Evolutionary conservation across 2,888 invertebrate species (phyloP), one percentile per base, ranked within the genome.

Genomic region (Byasa hedistus): DNA sequence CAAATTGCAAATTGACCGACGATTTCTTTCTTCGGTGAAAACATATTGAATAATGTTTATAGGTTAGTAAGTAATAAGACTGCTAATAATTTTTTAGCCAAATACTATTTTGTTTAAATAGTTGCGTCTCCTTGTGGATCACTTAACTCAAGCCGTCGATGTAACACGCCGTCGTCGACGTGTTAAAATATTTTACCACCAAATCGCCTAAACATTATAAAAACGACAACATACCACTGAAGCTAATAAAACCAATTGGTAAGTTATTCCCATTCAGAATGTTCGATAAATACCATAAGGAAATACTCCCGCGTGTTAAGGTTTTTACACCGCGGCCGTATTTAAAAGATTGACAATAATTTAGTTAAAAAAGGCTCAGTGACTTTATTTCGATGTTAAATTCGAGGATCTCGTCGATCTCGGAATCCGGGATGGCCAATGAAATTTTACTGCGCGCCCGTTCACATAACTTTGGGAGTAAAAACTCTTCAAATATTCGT

Each of bases 381-480:
- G 78, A 81, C 82, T 85, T 82, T 75, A 83, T 83, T 77, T 75
- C 70, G 68, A 76, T 74, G 69, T 74, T 73, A 68, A 75, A 75
- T 70, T 51, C 62, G 68, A 69, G 74, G 76, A 78, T 78, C 74
- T 75, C 68, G 60, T 70, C 72, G 73, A 78, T 79, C 79, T 76
- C 72, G 75, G 76, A 73, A 77, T 77, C 74, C 72, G 70, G 74
- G 76, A 79, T 76, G 72, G 75, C 78, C 83, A 75, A 81, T 83
- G 83, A 83, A 82, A 83, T 83, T 82, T 84, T 78, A 84, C 78
- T 79, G 76, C 80, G 76, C 75, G 74, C 72, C 78, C 74, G 75
- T 71, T 73, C 79, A 78, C 85, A 84, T 86, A 85, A 78, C 81
- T 80, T 71, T 67, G 68, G 32, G 58, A 69, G 71, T 75, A 75